phyloP scores from a whole-genome alignment of 2,888 invertebrate species.

The Volucella bombylans region DNA sequence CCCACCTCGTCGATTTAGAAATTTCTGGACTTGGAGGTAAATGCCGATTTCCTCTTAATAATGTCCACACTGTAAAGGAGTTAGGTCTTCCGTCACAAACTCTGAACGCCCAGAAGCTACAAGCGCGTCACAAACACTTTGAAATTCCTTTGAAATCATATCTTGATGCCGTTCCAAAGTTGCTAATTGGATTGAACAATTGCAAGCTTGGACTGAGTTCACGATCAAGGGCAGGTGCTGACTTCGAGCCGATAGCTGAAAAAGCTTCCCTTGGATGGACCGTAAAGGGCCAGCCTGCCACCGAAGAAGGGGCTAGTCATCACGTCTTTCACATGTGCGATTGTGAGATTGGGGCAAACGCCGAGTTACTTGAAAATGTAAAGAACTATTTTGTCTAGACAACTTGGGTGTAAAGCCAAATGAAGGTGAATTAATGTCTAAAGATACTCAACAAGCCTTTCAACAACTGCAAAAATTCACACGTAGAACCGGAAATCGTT shows the following conservation, averaged over 20 bases:
- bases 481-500: neutral
- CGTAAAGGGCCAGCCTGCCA: neutral
- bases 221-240: too few species aligned
- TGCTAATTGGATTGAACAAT: too few species aligned
- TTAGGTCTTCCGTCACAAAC: neutral
- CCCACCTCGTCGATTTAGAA: slow-evolving; percentile 37
- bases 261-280: too few species aligned
- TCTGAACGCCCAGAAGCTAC: too few species aligned
- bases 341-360: slow-evolving; percentile 28
- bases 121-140: too few species aligned
- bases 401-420: slow-evolving; percentile 22
- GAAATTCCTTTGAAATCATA: too few species aligned
- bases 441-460: slow-evolving; percentile 1
- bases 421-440: slow-evolving; percentile 2
- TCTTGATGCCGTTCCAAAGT: too few species aligned
- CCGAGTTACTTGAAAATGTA: slow-evolving; percentile 26
- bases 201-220: too few species aligned
- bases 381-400: slow-evolving; percentile 46
- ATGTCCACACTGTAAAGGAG: neutral
- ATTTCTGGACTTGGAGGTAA: slow-evolving; percentile 41
- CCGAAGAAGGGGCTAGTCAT: slow-evolving; percentile 14
- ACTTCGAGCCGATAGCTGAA: slow-evolving; percentile 17
- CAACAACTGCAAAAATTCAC: slow-evolving; percentile 10
- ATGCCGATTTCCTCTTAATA: neutral
- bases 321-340: slow-evolving; percentile 41